Percentiles rank a stretch among this genome's conserved stretches.
These are phyloP conservation scores for Hycleus cichorii DNA, from an alignment of 1,140 invertebrate genomes.

Conservation along the genomic window DNA sequence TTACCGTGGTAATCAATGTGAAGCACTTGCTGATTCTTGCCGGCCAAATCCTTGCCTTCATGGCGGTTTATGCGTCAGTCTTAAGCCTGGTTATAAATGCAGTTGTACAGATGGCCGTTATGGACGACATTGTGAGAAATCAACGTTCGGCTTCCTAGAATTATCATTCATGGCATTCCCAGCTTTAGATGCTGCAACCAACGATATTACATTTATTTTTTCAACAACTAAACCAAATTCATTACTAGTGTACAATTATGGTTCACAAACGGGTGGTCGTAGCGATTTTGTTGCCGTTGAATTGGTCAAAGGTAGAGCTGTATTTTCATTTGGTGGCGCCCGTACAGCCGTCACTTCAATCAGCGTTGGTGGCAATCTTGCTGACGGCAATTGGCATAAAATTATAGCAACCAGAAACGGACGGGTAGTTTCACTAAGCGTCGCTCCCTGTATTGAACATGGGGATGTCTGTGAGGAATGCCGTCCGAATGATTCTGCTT, in stretches of 20 bases:
- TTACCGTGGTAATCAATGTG: constrained; percentile 81
- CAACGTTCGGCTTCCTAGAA: constrained; percentile 81
- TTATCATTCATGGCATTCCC: constrained; percentile 85
- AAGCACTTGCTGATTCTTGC: constrained; percentile 77
- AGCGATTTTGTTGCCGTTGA: constrained; percentile 91
- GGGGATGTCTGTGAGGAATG: constrained; percentile 82
- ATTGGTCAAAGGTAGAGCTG: constrained; percentile 69
- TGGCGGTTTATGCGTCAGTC: constrained; percentile 74
- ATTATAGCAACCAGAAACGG: constrained; percentile 85
- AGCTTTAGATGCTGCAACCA: constrained; percentile 74
- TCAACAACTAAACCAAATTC: constrained; percentile 82
- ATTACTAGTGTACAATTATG: constrained; percentile 84
- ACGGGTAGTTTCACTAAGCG: constrained; percentile 73
- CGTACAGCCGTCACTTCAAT: constrained; percentile 77
- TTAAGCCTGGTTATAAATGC: constrained; percentile 79
- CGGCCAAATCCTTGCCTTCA: constrained; percentile 83
- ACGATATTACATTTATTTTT: constrained; percentile 86
- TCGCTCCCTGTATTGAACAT: constrained; percentile 72
- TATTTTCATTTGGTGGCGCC: constrained; percentile 84
- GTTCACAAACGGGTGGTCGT: constrained; percentile 72
- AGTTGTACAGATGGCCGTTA: constrained; percentile 81
- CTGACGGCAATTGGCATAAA: constrained; percentile 86
- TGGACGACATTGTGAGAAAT: constrained; percentile 82
- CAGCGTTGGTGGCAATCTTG: constrained; percentile 57
- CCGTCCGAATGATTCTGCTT: constrained; percentile 65